Percentiles rank a stretch among this genome's conserved stretches.
Conservation (phyloP, 2,888 invertebrate genomes). For the Drosophila ezoana region DNA sequence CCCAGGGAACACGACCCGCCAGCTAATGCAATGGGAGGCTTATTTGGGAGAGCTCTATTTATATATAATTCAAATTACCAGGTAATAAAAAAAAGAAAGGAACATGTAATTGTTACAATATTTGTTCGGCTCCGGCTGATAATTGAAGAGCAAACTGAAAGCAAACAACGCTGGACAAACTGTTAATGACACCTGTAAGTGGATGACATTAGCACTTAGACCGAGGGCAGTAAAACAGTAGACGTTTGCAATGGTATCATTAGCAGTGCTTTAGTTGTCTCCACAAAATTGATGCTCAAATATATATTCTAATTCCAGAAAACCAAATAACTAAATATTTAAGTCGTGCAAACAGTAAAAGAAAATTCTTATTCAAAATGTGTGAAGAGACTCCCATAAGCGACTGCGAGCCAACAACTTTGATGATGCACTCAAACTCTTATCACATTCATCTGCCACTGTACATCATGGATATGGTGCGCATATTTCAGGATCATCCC, state of each 20-base stretch:
- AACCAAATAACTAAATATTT: not conserved
- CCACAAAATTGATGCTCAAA: not conserved
- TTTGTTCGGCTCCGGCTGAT: constrained; percentile 58
- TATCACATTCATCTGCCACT: constrained; percentile 82
- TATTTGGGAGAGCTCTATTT: constrained; percentile 52
- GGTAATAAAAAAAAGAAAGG: constrained; percentile 70
- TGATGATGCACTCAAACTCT: constrained; percentile 67
- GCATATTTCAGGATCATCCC: constrained; percentile 83
- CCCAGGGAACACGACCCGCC: constrained; percentile 1
- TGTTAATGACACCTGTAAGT: constrained; percentile 83
- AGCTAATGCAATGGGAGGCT: constrained; percentile 67
- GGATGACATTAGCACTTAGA: constrained; percentile 67
- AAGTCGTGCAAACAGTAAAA: not conserved
- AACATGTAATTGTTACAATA: constrained; percentile 76
- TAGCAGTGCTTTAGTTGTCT: constrained; percentile 30
- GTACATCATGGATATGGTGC: constrained; percentile 82
- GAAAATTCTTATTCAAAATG: constrained; percentile 35
- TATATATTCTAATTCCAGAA: constrained; percentile 1
- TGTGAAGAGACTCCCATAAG: constrained; percentile 59
- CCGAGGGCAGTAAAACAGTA: constrained; percentile 37
- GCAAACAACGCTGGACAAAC: constrained; percentile 56
- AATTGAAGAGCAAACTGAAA: constrained; percentile 72
- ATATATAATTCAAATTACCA: constrained; percentile 76
- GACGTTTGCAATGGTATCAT: constrained; percentile 18
- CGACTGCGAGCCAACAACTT: constrained; percentile 76